Evolutionary conservation across 2,113 vertebrate species (phyloP).

Genomic region (Cyprinodon tularosa): DNA sequence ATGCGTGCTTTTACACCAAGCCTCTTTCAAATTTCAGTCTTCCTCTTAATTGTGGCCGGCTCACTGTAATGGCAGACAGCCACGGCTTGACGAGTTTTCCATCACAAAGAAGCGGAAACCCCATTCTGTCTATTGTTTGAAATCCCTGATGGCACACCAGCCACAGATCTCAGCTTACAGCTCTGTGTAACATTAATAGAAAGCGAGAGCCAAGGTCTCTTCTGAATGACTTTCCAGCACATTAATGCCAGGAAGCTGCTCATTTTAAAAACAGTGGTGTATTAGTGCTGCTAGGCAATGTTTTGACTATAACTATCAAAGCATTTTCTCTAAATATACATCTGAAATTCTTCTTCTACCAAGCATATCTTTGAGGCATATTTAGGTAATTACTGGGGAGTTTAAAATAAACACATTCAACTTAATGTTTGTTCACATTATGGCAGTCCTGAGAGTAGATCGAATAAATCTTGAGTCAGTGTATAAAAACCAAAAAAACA

Average conservation of each 20-base stretch:
- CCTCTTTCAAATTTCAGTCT: constrained; percentile 26
- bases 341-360: constrained; percentile 62
- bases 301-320: constrained; percentile 70
- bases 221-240: constrained; percentile 70
- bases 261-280: constrained; percentile 70
- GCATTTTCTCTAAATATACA: constrained; percentile 74
- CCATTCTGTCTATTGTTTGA: constrained; percentile 64
- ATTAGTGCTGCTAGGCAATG: constrained; percentile 59
- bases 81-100: constrained; percentile 43
- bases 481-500: constrained; percentile 53
- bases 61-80: constrained; percentile 37
- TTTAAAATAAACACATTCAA: constrained; percentile 76
- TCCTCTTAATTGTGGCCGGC: constrained; percentile 22
- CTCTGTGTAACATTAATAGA: constrained; percentile 72
- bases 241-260: constrained; percentile 73
- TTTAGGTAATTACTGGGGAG: constrained; percentile 72
- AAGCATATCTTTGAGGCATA: constrained; percentile 71
- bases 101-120: constrained; percentile 62
- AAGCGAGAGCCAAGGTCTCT: constrained; percentile 63
- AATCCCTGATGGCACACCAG: constrained; percentile 43
- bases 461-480: constrained; percentile 43
- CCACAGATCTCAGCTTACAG: constrained; percentile 55
- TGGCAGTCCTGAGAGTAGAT: constrained; percentile 43
- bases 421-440: constrained; percentile 59
- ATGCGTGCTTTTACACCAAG: constrained; percentile 23